Percentiles rank a stretch among this genome's conserved stretches.
Evolutionary conservation across 37 sponge, comb jelly and placozoan genomes (phyloP).

Genomic region (Aphrocallistes beatrix): DNA sequence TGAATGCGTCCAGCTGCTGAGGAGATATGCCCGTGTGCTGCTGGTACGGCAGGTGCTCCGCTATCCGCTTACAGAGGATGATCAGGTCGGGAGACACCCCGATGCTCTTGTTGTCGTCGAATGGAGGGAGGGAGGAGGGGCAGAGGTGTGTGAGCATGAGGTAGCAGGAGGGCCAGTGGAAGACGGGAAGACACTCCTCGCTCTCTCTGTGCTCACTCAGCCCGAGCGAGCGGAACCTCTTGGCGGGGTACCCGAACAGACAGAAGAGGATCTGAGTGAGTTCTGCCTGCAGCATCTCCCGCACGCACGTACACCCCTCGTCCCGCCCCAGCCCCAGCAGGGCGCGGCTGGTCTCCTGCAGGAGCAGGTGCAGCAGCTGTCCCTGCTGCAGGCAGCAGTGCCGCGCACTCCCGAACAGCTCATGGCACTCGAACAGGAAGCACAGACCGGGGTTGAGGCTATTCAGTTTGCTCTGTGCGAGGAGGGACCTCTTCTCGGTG

Average conservation of each 20-base stretch:
- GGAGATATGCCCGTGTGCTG: neutral
- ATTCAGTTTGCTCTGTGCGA: neutral
- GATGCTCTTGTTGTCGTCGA: neutral
- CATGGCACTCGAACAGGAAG: neutral
- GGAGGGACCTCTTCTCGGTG: neutral
- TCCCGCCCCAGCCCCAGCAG: neutral
- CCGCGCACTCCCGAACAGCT: neutral
- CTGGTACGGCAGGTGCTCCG: neutral
- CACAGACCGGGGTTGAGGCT: neutral
- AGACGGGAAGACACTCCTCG: neutral
- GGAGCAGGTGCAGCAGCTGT: neutral
- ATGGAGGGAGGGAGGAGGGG: neutral
- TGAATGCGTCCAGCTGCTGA: neutral
- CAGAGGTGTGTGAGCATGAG: neutral
- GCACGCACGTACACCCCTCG: neutral
- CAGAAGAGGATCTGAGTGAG: neutral
- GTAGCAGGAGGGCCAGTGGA: constrained; percentile 10
- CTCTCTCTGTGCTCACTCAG: constrained; percentile 11
- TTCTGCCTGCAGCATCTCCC: neutral
- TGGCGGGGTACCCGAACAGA: constrained; percentile 9
- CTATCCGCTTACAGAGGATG: neutral
- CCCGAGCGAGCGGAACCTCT: neutral
- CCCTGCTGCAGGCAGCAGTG: neutral
- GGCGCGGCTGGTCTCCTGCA: neutral
- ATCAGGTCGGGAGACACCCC: neutral